A percentile compares a stretch with the other conserved stretches of the same genome.
Conservation (phyloP, 1,140 invertebrate genomes). For the Anastrepha obliqua region DNA sequence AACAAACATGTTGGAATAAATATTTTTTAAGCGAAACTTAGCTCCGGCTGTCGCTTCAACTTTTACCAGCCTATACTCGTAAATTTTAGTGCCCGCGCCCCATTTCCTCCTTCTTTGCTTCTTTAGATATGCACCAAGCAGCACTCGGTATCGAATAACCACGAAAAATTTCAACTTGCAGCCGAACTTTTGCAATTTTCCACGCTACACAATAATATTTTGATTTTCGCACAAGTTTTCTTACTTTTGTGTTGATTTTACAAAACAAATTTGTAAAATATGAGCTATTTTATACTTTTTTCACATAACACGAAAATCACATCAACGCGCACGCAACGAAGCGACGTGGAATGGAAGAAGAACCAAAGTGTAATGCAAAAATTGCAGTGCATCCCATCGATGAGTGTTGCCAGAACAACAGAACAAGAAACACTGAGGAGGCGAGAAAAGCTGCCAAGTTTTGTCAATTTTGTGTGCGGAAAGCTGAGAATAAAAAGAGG, state of each 20-base stretch:
- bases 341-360: conserved; percentile 48
- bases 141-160: not conserved
- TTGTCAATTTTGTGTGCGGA: too few relatives aligned
- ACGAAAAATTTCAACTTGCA: not conserved
- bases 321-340: conserved; percentile 44
- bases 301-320: conserved; percentile 51
- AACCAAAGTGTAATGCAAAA: conserved; percentile 47
- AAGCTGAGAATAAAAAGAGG: too few relatives aligned
- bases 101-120: conserved; percentile 10
- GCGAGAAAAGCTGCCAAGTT: too few relatives aligned
- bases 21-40: conserved; percentile 18
- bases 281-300: conserved; percentile 37
- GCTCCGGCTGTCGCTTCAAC: conserved; percentile 27
- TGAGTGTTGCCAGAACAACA: not conserved
- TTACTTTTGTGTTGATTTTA: conserved; percentile 42
- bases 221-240: not conserved
- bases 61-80: not conserved
- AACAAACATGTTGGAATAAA: conserved; percentile 38
- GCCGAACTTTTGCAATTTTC: not conserved
- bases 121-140: not conserved
- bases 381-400: not conserved
- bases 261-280: conserved; percentile 32
- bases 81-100: conserved; percentile 16
- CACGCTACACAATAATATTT: not conserved
- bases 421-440: too few relatives aligned